A percentile compares a stretch with the other conserved stretches of the same genome.
Evolutionary conservation across 2,888 invertebrate species (phyloP).

Genomic region (Zaprionus lineosus): DNA sequence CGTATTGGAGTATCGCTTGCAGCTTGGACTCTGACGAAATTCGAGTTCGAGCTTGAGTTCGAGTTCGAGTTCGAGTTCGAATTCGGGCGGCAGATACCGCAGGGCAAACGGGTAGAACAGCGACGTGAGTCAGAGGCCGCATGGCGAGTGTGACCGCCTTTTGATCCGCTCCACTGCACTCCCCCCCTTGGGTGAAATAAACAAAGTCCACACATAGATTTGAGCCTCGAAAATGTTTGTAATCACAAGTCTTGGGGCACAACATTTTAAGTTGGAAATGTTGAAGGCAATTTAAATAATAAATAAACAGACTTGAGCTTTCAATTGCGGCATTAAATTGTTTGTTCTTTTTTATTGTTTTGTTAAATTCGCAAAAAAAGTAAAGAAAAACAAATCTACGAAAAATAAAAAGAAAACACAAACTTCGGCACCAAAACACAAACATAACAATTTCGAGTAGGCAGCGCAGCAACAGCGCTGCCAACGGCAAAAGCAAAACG

Average conservation of each 20-base stretch:
- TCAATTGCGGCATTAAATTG: too few species aligned
- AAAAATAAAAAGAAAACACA: conserved; percentile 40
- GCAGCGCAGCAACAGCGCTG: conserved; percentile 36
- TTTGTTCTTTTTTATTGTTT: too few species aligned
- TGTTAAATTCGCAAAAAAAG: conserved; percentile 10
- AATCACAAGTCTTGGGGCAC: not conserved
- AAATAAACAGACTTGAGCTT: conserved; percentile 3
- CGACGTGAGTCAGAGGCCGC: conserved; percentile 23
- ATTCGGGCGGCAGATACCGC: conserved; percentile 18
- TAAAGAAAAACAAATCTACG: conserved; percentile 18
- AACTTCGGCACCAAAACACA: conserved; percentile 51
- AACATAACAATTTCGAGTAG: conserved; percentile 48
- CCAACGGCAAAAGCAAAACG: conserved; percentile 26
- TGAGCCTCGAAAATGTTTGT: not conserved
- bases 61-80: conserved; percentile 25
- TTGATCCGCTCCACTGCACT: conserved; percentile 18
- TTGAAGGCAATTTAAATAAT: conserved; percentile 16
- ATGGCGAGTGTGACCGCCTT: not conserved
- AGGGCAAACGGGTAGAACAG: conserved; percentile 26
- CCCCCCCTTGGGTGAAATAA: not conserved
- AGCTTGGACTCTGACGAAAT: not conserved
- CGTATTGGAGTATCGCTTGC: too few species aligned
- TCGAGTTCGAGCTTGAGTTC: not conserved
- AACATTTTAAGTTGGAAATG: not conserved
- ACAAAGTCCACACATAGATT: not conserved